Conservation (phyloP, 2,888 invertebrate species). For the Sarcophaga carnaria region DNA sequence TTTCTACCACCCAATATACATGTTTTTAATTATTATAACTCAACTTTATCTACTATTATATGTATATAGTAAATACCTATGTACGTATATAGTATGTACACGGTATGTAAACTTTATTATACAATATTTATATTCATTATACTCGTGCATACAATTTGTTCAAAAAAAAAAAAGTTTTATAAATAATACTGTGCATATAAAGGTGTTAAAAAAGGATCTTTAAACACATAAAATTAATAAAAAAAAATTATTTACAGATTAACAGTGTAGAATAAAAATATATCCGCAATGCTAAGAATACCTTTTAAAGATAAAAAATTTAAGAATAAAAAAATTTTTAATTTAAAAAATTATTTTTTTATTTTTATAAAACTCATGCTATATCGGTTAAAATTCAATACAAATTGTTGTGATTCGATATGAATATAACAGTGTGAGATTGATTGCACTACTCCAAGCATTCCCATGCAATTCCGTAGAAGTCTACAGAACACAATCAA, state of each 20-base stretch:
- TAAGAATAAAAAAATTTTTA: background rate
- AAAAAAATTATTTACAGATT: background rate
- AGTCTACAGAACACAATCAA: too few species aligned
- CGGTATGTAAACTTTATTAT: background rate
- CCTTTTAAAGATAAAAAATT: background rate
- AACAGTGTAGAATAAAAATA: background rate
- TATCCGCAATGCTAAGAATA: too few species aligned
- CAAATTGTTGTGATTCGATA: too few species aligned
- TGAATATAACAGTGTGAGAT: too few species aligned
- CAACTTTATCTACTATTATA: background rate
- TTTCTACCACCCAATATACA: background rate
- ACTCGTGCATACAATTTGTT: background rate
- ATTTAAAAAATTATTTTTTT: background rate
- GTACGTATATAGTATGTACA: background rate
- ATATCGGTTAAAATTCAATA: too few species aligned
- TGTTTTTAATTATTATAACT: background rate
- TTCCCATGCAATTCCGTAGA: too few species aligned
- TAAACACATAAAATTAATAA: background rate
- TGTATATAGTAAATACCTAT: background rate
- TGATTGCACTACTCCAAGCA: too few species aligned
- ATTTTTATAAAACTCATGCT: too few species aligned
- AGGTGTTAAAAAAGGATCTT: constrained; percentile 51
- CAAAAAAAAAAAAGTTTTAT: background rate
- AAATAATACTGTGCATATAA: constrained; percentile 15
- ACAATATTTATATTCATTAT: constrained; percentile 39